These are phyloP conservation scores for Hydrozoanthus gracilis DNA, from an alignment of 92 coral and sea anemone species.

Conservation along the genomic window DNA sequence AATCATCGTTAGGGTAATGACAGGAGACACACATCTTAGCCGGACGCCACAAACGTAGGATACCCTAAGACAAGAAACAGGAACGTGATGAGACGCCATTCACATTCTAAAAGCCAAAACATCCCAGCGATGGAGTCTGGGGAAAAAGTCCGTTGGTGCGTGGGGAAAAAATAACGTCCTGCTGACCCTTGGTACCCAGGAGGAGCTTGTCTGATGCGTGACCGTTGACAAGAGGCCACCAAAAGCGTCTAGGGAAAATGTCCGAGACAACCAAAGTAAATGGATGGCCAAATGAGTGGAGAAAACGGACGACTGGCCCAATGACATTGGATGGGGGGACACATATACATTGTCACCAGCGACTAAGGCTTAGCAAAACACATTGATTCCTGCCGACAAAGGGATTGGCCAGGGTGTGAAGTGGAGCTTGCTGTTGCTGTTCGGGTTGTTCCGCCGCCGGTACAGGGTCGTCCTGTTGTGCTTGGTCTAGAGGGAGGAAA, in stretches of 20 bases:
- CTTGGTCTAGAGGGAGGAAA: too few relatives aligned
- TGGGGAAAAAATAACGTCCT: conserved; percentile 44
- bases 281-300: neutral
- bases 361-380: conserved; percentile 1
- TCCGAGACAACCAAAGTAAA: conserved; percentile 45
- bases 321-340: conserved; percentile 44
- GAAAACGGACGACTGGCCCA: conserved; percentile 54
- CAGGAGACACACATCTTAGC: conserved; percentile 16
- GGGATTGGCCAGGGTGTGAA: too few relatives aligned
- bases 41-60: conserved; percentile 29
- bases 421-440: too few relatives aligned
- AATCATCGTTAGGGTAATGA: conserved; percentile 30
- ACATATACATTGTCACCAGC: conserved; percentile 37
- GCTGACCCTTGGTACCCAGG: conserved; percentile 45
- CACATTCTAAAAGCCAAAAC: conserved; percentile 47
- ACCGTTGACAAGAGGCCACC: conserved; percentile 51
- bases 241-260: conserved; percentile 51
- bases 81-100: conserved; percentile 6
- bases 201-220: conserved; percentile 34
- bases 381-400: too few relatives aligned
- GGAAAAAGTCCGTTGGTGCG: conserved; percentile 19
- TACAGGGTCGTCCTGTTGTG: too few relatives aligned
- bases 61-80: conserved; percentile 6
- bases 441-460: too few relatives aligned
- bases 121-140: conserved; percentile 37